Evolutionary conservation across 2,888 invertebrate genomes (phyloP).

Genomic region (Micoletzkya japonica): DNA sequence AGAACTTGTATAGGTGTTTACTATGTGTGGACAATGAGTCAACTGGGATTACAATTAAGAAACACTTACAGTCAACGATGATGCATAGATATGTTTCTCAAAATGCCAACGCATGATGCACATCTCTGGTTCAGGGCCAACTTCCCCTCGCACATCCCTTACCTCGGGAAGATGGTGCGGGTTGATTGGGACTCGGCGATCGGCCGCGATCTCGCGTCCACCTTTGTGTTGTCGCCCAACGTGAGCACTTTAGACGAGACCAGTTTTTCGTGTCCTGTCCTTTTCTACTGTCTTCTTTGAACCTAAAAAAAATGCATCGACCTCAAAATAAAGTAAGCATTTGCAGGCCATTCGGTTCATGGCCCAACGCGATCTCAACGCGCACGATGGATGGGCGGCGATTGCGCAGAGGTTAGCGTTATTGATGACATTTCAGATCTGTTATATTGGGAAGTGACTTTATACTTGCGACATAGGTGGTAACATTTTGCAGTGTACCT

Average conservation of each 20-base stretch:
- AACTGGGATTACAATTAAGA: no score
- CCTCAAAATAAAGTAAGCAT: no score
- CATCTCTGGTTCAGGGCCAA: constrained; percentile 32
- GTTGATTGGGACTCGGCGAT: constrained; percentile 50
- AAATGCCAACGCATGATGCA: no score
- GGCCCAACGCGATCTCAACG: constrained; percentile 53
- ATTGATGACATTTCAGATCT: no score
- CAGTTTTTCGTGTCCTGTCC: no score
- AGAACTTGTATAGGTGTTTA: not conserved
- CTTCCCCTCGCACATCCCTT: constrained; percentile 36
- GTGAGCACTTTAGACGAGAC: no score
- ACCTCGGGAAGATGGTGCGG: constrained; percentile 42
- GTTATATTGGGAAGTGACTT: not conserved
- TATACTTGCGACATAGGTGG: not conserved
- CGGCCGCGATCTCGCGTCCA: constrained; percentile 50
- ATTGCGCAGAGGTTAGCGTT: constrained; percentile 44
- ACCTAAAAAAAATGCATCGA: no score
- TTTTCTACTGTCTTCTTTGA: no score
- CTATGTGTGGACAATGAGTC: not conserved
- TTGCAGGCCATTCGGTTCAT: constrained; percentile 52
- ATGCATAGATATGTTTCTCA: no score
- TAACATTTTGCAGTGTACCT: not conserved
- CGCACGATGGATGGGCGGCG: constrained; percentile 55
- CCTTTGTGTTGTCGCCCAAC: constrained; percentile 51
- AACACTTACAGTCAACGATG: no score